Conservation (phyloP, 2,113 vertebrate species). For the Coptodon bakossiorum region DNA sequence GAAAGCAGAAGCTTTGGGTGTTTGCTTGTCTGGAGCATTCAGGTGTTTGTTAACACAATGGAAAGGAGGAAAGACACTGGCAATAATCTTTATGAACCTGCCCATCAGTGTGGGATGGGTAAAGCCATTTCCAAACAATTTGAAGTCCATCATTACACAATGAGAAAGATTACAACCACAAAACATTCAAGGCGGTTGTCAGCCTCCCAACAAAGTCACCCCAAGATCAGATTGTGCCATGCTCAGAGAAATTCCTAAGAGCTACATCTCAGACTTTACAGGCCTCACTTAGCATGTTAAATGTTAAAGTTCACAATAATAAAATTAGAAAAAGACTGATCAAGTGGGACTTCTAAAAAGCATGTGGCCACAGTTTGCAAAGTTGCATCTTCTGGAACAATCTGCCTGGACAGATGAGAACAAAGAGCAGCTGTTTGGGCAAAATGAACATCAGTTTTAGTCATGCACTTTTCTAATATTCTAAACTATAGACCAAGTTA, state of each 20-base stretch:
- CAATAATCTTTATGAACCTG: neutral
- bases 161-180: neutral
- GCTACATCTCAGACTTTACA: neutral
- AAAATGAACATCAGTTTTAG: too few relatives aligned
- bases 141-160: neutral
- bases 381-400: neutral
- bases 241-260: neutral
- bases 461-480: too few relatives aligned
- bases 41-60: neutral
- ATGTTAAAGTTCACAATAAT: neutral
- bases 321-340: fast-evolving
- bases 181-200: neutral
- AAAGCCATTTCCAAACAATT: neutral
- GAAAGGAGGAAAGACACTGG: neutral
- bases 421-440: too few relatives aligned
- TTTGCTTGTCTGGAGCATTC: neutral
- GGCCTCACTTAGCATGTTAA: neutral
- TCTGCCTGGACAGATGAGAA: too few relatives aligned
- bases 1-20: neutral
- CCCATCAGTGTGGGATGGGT: neutral
- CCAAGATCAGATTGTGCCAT: neutral
- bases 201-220: neutral
- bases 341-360: neutral
- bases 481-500: too few relatives aligned
- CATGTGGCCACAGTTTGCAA: neutral